phyloP scores from a whole-genome alignment of 2,888 invertebrate species.

The Salpingus planirostris region DNA sequence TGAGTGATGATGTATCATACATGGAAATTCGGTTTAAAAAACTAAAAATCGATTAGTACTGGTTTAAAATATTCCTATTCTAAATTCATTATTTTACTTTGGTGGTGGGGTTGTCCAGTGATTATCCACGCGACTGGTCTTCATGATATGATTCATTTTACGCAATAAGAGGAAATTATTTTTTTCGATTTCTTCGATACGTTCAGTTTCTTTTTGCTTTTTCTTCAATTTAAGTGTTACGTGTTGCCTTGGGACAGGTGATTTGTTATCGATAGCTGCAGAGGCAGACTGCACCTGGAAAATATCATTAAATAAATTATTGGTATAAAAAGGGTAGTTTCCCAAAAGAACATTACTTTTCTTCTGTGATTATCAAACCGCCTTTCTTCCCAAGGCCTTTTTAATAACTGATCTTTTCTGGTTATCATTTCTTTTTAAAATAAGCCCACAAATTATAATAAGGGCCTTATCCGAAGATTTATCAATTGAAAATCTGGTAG shows the following conservation, averaged over 20 bases:
- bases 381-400: slow-evolving; percentile 62
- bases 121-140: slow-evolving; percentile 57
- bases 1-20: too few relatives aligned
- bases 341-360: slow-evolving; percentile 44
- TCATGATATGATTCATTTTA: slow-evolving; percentile 58
- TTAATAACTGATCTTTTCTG: slow-evolving; percentile 58
- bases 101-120: slow-evolving; percentile 57
- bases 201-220: slow-evolving; percentile 58
- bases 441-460: too few relatives aligned
- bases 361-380: slow-evolving; percentile 59
- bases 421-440: too few relatives aligned
- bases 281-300: slow-evolving; percentile 55
- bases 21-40: too few relatives aligned
- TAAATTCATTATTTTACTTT: slow-evolving; percentile 46
- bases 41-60: too few relatives aligned
- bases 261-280: slow-evolving; percentile 56
- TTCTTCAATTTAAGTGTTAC: slow-evolving; percentile 61
- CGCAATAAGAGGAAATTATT: slow-evolving; percentile 63
- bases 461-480: too few relatives aligned
- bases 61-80: too few relatives aligned
- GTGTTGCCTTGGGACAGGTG: slow-evolving; percentile 56
- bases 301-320: slow-evolving; percentile 6
- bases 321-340: slow-evolving; percentile 2
- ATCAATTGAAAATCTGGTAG: too few relatives aligned
- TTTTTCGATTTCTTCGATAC: slow-evolving; percentile 52